Evolutionary conservation across 2,888 invertebrate genomes (phyloP), one percentile per base, ranked within the genome.

Genomic region (Hemaris fuciformis): DNA sequence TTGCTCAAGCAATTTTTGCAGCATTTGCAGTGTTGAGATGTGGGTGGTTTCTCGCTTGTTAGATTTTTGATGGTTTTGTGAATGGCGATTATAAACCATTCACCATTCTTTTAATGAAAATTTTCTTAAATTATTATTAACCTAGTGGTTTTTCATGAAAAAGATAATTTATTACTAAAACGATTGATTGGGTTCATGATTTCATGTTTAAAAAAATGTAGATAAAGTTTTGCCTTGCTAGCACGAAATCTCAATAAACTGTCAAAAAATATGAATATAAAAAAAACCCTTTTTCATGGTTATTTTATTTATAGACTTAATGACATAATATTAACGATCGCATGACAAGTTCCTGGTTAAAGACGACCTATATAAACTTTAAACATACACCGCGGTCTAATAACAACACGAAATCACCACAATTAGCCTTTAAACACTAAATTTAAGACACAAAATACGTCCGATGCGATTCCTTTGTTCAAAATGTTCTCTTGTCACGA

Each of bases 1-100:
- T 59, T 58, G 58, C 45, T 59, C 46, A 34, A 59, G 34, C 31
- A 31, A 59, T 45, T 59, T 46, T 46, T 22, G 34, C 59, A 25
- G 43, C 23, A 27, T 42, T 59, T 43, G 42, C 43, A 43, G 27
- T 25, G 27, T 27, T 10, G 45, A 5, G 8, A 22, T 53, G 53
- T 53, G 10, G 18, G 53, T 18, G 10, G 27, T 18, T 53, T 53
- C 31, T 53, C 31, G n/a, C 18, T 8, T 27, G 53, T 53, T 27
- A 18, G 18, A 7, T 53, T 53, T 45, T 31, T n/a, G 10, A 53
- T 53, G 31, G 31, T 18, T 27, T 27, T 53, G 27, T 53, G 27
- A 53, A 53, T 53, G 18, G 15, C 10, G 31, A 31, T 31, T 53
- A n/a, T n/a, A n/a, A n/a, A n/a, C n/a, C n/a, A n/a, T n/a, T n/a